These are phyloP conservation scores for Drosophila sturtevanti DNA, from an alignment of 1,140 invertebrate species.

Conservation along the genomic window DNA sequence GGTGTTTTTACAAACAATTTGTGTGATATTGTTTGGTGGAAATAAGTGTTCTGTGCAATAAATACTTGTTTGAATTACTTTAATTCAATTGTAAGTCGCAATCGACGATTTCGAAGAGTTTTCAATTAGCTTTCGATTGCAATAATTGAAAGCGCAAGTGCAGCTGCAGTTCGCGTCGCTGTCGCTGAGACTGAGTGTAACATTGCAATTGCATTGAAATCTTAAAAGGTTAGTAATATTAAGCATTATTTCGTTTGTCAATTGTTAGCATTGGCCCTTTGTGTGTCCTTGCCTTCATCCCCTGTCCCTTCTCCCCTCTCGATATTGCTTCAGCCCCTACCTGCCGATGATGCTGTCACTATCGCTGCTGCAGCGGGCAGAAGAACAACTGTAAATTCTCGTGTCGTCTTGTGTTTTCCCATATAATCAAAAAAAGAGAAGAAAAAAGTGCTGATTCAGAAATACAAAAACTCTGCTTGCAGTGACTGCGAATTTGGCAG, in stretches of 20 bases:
- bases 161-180: background rate
- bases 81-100: background rate
- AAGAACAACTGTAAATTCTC: conserved; percentile 59
- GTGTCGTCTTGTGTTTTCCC: conserved; percentile 41
- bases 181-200: background rate
- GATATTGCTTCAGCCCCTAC: conserved; percentile 6
- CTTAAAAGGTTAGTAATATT: too few relatives aligned
- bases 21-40: background rate
- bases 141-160: conserved; percentile 51
- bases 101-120: conserved; percentile 30
- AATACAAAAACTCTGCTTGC: background rate
- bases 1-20: background rate
- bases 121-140: conserved; percentile 3
- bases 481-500: background rate
- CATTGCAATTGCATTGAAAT: background rate
- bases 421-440: conserved; percentile 36
- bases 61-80: background rate
- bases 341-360: background rate
- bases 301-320: conserved; percentile 1
- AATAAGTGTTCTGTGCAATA: background rate
- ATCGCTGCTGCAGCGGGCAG: conserved; percentile 10
- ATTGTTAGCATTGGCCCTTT: background rate
- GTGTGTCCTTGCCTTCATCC: conserved; percentile 24
- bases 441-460: conserved; percentile 57
- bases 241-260: too few relatives aligned